Base-by-base conservation (phyloP, 2,797 vertebrate genomes). In the Sitta carolinensis region DNA sequence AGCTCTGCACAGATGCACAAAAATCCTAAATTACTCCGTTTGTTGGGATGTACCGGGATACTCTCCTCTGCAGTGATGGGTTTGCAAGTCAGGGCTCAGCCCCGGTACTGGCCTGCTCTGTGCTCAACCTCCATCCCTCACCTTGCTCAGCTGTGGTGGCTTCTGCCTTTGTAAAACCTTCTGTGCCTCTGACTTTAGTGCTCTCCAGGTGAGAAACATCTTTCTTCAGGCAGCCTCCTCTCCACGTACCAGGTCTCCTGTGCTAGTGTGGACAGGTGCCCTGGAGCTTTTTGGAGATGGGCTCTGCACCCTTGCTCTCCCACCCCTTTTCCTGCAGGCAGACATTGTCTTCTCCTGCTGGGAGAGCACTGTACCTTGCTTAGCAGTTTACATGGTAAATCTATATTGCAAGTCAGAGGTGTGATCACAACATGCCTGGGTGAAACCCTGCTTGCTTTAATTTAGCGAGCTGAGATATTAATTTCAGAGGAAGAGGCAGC, bases 401-500 rank as follows among this genome's bases (percentile, higher is more conserved):
- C 94, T 95, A 20, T 80, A 92, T 79, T 95, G 92, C 95, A 95
- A 96, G 93, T 94, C 29, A 13, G 94, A 97, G 94, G 94, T 95
- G 95, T 93, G 93, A 96, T 95, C 94, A 95, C 96, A 96, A 94
- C 94, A 95, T 5, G 90, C 89, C 74, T 93, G 93, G 96, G 94
- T 96, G 95, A 95, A 94, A 95, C 96, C 95, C 81, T 30, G 57
- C 88, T 93, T 87, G 84, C 90, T 95, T 95, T 96, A 89, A 96
- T 95, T 96, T 95, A 95, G 90, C 11, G 90, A 96, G 89, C 92
- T 95, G 95, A 95, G 94, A 95, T 96, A 97, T 95, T 96, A 96
- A 96, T 97, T 95, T 94, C 20, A 55, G 89, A 94, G 83, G 87
- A 73, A 84, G 63, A 95, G 88, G 90, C 85, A 91, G 91, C 88